Evolutionary conservation across 2,888 invertebrate genomes (phyloP), one percentile per base, ranked within the genome.

Genomic region (Acutogordius australiensis): DNA sequence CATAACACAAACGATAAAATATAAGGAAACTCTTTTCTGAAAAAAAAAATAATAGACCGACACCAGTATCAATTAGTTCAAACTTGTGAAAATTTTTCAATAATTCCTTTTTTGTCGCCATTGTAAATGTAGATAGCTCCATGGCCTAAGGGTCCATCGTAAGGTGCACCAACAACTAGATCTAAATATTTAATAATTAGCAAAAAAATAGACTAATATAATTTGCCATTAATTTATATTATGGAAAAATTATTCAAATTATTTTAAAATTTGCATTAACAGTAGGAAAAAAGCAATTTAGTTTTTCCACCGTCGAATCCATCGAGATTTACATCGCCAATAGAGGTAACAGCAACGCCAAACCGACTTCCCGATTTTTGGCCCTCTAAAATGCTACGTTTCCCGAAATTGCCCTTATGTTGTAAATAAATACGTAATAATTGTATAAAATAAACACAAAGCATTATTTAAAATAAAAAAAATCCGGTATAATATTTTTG

Each of bases 41-140:
- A n/a, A n/a, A n/a, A n/a, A n/a, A n/a, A n/a, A n/a, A n/a, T n/a
- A n/a, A n/a, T n/a, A n/a, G n/a, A n/a, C n/a, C n/a, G n/a, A n/a
- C n/a, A n/a, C n/a, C n/a, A n/a, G n/a, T n/a, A n/a, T n/a, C 23
- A 51, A 51, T 4, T 18, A 51, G 8, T 1, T 8, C 57, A 51
- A 62, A 69, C 68, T 67, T 70, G 71, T 28, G 68, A 67, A 1
- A 66, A 66, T 60, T 68, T 67, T 26, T 67, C 66, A 1, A 69
- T 67, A 21, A 86, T 79, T 8, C 91, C 90, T n/a, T 75, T 71
- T 2, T 76, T 73, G 0, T 84, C 81, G 1, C 97, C 94, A 68
- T 84, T 84, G 71, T 80, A 91, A 64, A 97, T 81, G 72, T 84
- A 94, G 1, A 97, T 84, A 0, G 84, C 84, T 1, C 94, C 94